Evolutionary conservation across 2,888 invertebrate species (phyloP), one percentile per base, ranked within the genome.

Genomic region (Ormyrus rosae): DNA sequence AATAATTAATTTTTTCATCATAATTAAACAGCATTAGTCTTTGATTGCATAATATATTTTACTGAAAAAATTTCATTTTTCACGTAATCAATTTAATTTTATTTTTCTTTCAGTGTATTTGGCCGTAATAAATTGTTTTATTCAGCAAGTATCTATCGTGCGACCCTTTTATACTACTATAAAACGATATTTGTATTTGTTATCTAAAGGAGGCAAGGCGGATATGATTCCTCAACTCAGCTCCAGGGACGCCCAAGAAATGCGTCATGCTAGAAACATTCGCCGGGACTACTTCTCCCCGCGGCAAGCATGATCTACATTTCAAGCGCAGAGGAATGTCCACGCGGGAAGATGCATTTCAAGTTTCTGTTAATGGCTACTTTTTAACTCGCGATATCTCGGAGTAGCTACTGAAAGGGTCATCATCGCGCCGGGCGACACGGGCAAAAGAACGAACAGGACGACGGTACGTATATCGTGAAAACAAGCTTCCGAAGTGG

Each of bases 401-500:
- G 19, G 46, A 60, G 9, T 78, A 71, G 80, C 82, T 82, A 80
- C 80, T 71, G 80, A 78, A 80, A 80, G 72, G 77, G 61, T 80
- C 78, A 78, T 76, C 81, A 3, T 46, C 70, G 19, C 11, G 5
- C 53, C 51, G 9, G 46, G 67, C 45, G 68, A 73, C 46, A 65
- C 72, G 51, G 67, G 65, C 10, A 56, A 70, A 73, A 63, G 19
- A 11, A 71, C 11, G 51, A 34, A 50, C 10, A 56, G 5, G 19
- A 65, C 67, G 7, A 2, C 19, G 19, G n/a, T n/a, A 68, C 45
- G 34, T 48, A 51, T 46, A 19, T 45, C 69, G 65, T 48, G 56
- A 73, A 69, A 80, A 82, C 82, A 85, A 84, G 85, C 85, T 85
- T 84, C 85, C 70, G 85, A 84, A 85, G 84, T 85, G 84, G 84